Evolutionary conservation across 2,888 invertebrate species (phyloP), one percentile per base, ranked within the genome.

Genomic region (Eristalis arbustorum): DNA sequence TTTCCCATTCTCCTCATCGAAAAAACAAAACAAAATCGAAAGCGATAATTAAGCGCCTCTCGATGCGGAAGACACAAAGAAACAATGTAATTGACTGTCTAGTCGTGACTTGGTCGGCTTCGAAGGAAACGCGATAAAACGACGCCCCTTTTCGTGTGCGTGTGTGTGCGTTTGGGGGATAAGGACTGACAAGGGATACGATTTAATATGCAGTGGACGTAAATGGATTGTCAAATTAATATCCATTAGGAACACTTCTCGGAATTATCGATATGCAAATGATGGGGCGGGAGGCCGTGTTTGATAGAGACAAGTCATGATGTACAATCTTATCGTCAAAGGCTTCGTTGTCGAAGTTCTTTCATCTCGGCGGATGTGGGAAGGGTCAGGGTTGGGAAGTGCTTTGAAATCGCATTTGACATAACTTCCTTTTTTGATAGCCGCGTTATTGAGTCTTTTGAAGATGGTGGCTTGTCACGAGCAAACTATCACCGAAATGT

Each of bases 81-180:
- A 80, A 73, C 68, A 64, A 61, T 23, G 74, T 87, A 87, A 87
- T 87, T 87, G 87, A 74, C 83, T 75, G 87, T 83, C 87, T 87
- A 75, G 87, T 83, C 87, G 75, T 83, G 87, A 79, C 78, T 31
- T 72, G 67, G 71, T 42, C 74, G 75, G 71, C 37, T 23, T 61
- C 59, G 68, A 75, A 73, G 56, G 37, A 49, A 78, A 87, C 23
- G 31, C 13, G 73, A 83, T 72, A 74, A 72, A 75, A 79, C 56
- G 63, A 71, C 82, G 81, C 74, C 71, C n/a, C 64, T 37, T 2
- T 37, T 10, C 10, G 13, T 1, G 42, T 42, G 18, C 0, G n/a
- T n/a, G 40, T 40, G 40, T 40, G 37, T n/a, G n/a, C 13, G 37
- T 40, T 11, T 1, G 13, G 40, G 42, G 42, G 42, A 14, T 42